Evolutionary conservation across 2,888 invertebrate species (phyloP), one percentile per base, ranked within the genome.

Genomic region (Drosophila mimetica): DNA sequence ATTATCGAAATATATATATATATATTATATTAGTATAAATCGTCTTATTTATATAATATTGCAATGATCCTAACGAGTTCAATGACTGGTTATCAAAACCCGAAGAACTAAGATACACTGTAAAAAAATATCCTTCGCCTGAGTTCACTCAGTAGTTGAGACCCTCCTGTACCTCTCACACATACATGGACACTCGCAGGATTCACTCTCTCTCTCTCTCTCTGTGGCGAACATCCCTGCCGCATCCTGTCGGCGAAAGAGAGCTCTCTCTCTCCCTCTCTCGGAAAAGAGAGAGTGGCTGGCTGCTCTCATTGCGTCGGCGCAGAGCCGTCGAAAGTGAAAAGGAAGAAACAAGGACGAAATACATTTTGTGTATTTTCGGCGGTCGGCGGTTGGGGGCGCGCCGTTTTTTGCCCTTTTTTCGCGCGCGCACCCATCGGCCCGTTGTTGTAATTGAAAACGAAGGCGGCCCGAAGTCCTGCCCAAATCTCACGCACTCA

Each of bases 381-480:
- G 77, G 75, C 50, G 72, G 77, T 75, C 75, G 83, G 53, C 36
- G 57, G 80, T 46, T 65, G 84, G 84, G 74, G 75, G 78, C 76
- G 67, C 74, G 70, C 79, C 70, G 25, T 16, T 76, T 76, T 83
- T 77, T 71, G 59, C 64, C 71, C 71, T 70, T 78, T 79, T 83
- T 81, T 74, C 76, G 64, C 74, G 74, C 74, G 79, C 84, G 59
- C 81, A 73, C 58, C 66, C 65, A 69, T 42, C 61, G 60, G 57
- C 52, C 48, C 32, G 59, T 57, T 47, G 64, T 61, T 76, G 79
- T 88, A 81, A 89, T 83, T 74, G 74, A 77, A 89, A 88, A 89
- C 74, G 69, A 83, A 78, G 73, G 74, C 65, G 54, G 39, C 53
- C 66, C 79, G 79, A 78, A 78, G 84, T 84, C 77, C 84, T 74